Evolutionary conservation across 2,113 vertebrate species (phyloP), one percentile per base, ranked within the genome.

Genomic region (Trematomus loennbergii): DNA sequence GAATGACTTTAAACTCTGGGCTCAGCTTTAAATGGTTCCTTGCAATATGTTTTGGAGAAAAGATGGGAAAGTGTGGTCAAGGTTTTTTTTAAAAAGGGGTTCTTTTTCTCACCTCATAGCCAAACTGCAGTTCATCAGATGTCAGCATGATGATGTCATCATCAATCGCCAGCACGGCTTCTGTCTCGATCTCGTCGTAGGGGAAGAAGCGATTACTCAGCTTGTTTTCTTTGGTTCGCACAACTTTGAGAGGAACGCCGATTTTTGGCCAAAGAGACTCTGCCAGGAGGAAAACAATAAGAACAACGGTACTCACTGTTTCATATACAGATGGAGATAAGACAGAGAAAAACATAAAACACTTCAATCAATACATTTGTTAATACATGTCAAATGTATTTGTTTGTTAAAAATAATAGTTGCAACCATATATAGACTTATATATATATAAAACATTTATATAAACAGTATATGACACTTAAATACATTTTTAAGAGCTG

Each of bases 131-230:
- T 86, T 99, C 98, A 58, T 99, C 98, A 0, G 98, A 98, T 7
- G 97, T 99, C 79, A 99, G 91, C 97, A 99, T 99, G 68, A 99
- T 99, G 94, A 99, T 99, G 82, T 99, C 98, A 72, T 99, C 98
- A 55, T 99, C 98, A 3, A 99, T 99, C 5, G 98, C 98, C 61
- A 99, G 89, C 45, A 99, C 98, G 0, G 97, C 97, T 87, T 99
- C 98, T 0, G 98, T 99, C 93, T 99, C 97, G 2, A 99, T 99
- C 82, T 99, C 98, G 48, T 98, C 96, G 0, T 99, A 99, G 0
- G 98, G 98, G 88, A 98, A 99, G 95, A 99, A 99, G n/a, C 98
- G 97, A 86, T 99, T 99, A 79, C 98, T 99, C 45, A 99, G 92
- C 82, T 99, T 99, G 93, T 99, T 99, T 90, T 99, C 98, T 67